Conservation (phyloP, 2,113 vertebrate genomes). For the Taurulus bubalis region DNA sequence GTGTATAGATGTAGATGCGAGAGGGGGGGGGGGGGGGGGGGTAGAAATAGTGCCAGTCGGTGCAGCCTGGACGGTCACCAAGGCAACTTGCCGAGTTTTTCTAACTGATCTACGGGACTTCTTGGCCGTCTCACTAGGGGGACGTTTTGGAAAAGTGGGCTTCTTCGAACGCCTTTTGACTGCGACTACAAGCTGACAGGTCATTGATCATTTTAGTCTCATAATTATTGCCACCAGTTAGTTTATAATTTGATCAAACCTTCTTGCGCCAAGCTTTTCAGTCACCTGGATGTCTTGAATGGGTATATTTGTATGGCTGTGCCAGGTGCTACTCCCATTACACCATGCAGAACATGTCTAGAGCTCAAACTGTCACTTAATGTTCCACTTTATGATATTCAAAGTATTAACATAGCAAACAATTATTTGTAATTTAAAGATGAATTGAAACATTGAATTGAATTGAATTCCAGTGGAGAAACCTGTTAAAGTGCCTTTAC, state of each 20-base stretch:
- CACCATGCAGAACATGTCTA: slow-evolving; percentile 8
- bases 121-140: slow-evolving; percentile 72
- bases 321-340: background rate
- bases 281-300: slow-evolving; percentile 17
- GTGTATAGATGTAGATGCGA: slow-evolving; percentile 76
- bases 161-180: slow-evolving; percentile 73
- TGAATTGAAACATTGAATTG: too few species aligned
- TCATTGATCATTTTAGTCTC: slow-evolving; percentile 73
- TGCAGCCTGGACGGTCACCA: slow-evolving; percentile 78
- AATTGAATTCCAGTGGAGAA: background rate
- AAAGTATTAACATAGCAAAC: background rate
- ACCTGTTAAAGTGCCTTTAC: background rate
- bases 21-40: slow-evolving; percentile 3
- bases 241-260: slow-evolving; percentile 24
- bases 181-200: slow-evolving; percentile 49
- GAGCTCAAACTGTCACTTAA: slow-evolving; percentile 3
- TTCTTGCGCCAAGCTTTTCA: background rate
- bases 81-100: slow-evolving; percentile 80
- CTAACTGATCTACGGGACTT: slow-evolving; percentile 74
- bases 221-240: slow-evolving; percentile 46
- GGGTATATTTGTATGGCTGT: background rate
- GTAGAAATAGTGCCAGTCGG: slow-evolving; percentile 73
- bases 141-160: slow-evolving; percentile 68
- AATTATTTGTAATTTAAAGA: too few species aligned
- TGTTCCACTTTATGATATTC: background rate